These are phyloP conservation scores for Sialia sialis DNA, from an alignment of 2,113 vertebrate species.

Conservation along the genomic window DNA sequence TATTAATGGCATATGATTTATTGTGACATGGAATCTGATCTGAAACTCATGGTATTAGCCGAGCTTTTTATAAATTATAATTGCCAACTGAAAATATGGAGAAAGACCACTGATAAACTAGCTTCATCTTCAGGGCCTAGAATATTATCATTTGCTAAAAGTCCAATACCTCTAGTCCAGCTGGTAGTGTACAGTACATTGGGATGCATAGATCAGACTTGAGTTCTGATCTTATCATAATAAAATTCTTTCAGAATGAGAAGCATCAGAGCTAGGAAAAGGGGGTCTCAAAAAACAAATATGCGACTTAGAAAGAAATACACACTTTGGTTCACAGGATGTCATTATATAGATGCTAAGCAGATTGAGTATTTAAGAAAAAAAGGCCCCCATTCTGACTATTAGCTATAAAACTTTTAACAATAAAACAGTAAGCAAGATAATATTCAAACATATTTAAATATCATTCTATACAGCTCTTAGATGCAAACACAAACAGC, in stretches of 20 bases:
- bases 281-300: not conserved
- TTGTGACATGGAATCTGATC: conserved; percentile 69
- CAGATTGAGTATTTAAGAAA: not conserved
- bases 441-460: not conserved
- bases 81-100: conserved; percentile 64
- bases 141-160: not conserved
- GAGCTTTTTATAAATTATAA: conserved; percentile 70
- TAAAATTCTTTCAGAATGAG: not conserved
- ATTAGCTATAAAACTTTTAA: not conserved
- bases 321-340: not conserved
- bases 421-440: not conserved
- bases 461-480: not conserved
- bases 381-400: not conserved
- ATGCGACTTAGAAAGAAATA: not conserved
- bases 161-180: not conserved
- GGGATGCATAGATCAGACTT: not conserved
- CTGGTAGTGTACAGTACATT: not conserved
- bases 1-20: conserved; percentile 75
- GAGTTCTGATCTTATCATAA: not conserved
- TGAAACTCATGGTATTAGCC: conserved; percentile 66
- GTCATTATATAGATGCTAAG: not conserved
- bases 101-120: conserved; percentile 41
- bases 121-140: not conserved
- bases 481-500: not conserved
- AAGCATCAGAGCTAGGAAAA: not conserved